Evolutionary conservation across 2,888 invertebrate genomes (phyloP).

Genomic region (Plusia festucae): DNA sequence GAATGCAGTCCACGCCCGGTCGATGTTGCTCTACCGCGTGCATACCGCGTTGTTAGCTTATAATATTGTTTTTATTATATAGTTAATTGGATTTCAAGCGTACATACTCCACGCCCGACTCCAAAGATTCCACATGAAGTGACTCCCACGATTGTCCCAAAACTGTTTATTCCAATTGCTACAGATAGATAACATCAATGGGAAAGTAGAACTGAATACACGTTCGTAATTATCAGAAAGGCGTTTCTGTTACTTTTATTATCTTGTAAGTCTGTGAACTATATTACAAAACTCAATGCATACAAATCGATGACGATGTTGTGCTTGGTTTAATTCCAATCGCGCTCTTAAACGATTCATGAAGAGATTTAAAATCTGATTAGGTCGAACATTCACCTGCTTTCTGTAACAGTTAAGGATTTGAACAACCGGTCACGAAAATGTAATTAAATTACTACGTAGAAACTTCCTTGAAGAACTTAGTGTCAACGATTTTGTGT

Average conservation of each 20-base stretch:
- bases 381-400: slow-evolving; percentile 63
- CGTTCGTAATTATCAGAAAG: slow-evolving; percentile 40
- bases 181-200: slow-evolving; percentile 43
- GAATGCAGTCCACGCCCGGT: slow-evolving; percentile 81
- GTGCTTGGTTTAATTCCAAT: slow-evolving; percentile 42
- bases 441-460: slow-evolving; percentile 69
- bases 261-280: slow-evolving; percentile 13
- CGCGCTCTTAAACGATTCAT: slow-evolving; percentile 40
- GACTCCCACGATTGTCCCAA: slow-evolving; percentile 50
- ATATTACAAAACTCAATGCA: slow-evolving; percentile 16
- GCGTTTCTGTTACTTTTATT: slow-evolving; percentile 24
- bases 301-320: slow-evolving; percentile 37
- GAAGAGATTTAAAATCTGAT: slow-evolving; percentile 66
- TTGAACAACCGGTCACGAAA: slow-evolving; percentile 68
- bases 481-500: slow-evolving; percentile 48
- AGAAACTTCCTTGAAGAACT: slow-evolving; percentile 61
- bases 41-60: slow-evolving; percentile 54
- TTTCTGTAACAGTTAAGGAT: slow-evolving; percentile 59
- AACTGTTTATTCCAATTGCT: slow-evolving; percentile 38
- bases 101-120: not conserved
- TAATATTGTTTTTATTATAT: slow-evolving; percentile 42
- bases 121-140: slow-evolving; percentile 21
- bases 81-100: slow-evolving; percentile 7
- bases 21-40: slow-evolving; percentile 70
- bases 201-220: slow-evolving; percentile 46